Percentiles rank a stretch among this genome's conserved stretches.
phyloP scores from a whole-genome alignment of 2,888 invertebrate genomes.

The Cephus pygmeus region DNA sequence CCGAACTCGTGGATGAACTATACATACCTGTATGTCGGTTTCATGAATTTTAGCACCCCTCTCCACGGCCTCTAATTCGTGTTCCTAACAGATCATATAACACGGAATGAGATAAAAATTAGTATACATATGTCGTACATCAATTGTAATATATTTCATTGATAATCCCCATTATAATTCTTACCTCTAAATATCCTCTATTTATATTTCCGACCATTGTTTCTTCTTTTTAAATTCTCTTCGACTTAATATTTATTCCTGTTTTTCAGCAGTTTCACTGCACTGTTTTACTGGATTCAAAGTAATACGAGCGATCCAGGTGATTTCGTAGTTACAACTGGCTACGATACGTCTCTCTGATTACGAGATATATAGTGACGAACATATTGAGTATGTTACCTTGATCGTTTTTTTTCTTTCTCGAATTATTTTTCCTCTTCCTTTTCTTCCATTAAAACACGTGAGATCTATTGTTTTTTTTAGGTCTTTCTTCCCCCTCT shows the following conservation, averaged over 20 bases:
- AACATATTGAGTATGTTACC: neutral
- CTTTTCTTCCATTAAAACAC: too few relatives aligned
- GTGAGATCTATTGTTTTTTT: too few relatives aligned
- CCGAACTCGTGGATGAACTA: too few relatives aligned
- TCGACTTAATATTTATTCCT: neutral
- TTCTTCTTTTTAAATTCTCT: neutral
- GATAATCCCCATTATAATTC: neutral
- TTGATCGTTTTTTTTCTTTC: too few relatives aligned
- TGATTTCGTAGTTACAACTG: neutral
- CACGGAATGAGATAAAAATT: neutral
- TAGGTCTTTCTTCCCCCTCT: too few relatives aligned
- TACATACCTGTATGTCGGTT: neutral
- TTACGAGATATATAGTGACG: neutral
- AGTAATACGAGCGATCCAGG: neutral
- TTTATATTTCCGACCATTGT: neutral
- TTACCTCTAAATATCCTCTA: neutral
- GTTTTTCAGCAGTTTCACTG: neutral
- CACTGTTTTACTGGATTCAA: neutral
- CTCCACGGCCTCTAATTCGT: conserved; percentile 26
- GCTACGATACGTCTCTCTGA: neutral
- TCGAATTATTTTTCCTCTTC: too few relatives aligned
- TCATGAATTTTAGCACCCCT: conserved; percentile 13
- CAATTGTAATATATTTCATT: neutral
- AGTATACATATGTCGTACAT: neutral
- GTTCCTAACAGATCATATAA: conserved; percentile 16